Percentiles rank a stretch among this genome's conserved stretches.
These are phyloP conservation scores for Psephotus haematonotus DNA, from an alignment of 2,113 vertebrate genomes.

Conservation along the genomic window DNA sequence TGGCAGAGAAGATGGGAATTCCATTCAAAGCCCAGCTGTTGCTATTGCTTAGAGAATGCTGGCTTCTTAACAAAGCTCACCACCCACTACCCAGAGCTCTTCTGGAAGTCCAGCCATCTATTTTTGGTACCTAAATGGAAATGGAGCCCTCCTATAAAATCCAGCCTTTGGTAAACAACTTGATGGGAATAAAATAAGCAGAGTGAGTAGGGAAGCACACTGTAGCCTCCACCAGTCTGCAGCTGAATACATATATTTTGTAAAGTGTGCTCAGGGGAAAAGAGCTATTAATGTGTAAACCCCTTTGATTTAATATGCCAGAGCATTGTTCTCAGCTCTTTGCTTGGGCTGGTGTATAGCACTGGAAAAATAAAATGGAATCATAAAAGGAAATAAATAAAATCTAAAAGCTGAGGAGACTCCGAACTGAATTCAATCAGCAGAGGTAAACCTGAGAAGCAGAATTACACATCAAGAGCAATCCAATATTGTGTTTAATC, in stretches of 20 bases:
- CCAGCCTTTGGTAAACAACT: neutral
- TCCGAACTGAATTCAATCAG: neutral
- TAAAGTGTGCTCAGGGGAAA: neutral
- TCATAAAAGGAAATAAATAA: constrained; percentile 39
- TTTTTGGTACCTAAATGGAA: neutral
- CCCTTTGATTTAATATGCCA: constrained; percentile 6
- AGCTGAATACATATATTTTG: neutral
- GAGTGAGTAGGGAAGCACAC: neutral
- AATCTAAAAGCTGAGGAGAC: constrained; percentile 23
- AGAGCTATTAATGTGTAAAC: neutral
- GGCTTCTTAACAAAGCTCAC: neutral
- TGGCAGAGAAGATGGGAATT: neutral
- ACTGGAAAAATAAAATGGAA: constrained; percentile 32
- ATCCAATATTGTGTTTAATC: constrained; percentile 14
- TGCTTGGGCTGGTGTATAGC: neutral
- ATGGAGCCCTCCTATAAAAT: neutral
- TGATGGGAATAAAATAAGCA: neutral
- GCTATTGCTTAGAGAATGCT: neutral
- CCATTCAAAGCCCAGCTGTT: neutral
- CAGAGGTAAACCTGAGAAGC: neutral
- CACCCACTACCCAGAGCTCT: neutral
- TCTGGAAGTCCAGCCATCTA: neutral
- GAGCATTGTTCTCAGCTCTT: constrained; percentile 6
- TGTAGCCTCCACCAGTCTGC: neutral
- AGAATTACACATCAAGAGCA: constrained; percentile 51